Conservation (phyloP, 2,797 vertebrate genomes). For the Sebastes nivosus region DNA sequence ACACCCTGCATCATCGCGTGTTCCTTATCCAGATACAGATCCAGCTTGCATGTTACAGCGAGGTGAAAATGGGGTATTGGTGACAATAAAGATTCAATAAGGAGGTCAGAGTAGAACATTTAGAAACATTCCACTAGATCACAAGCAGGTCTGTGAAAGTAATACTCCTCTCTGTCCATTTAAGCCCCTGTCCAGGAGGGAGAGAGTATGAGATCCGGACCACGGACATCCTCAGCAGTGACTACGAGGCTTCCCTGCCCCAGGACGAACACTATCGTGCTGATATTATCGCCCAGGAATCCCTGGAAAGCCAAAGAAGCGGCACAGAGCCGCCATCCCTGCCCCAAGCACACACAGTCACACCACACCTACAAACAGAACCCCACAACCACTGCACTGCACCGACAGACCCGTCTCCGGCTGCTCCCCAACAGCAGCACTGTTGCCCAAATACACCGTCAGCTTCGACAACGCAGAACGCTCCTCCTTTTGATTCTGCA, state of each 20-base stretch:
- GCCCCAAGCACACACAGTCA: constrained; percentile 13
- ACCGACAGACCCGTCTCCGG: constrained; percentile 10
- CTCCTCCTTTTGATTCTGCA: constrained; percentile 24
- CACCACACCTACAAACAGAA: constrained; percentile 23
- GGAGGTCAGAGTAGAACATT: background rate
- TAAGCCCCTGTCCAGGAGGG: constrained; percentile 70
- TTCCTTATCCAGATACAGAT: background rate
- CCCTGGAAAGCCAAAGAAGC: constrained; percentile 35
- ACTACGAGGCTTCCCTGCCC: constrained; percentile 52
- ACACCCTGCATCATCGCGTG: background rate
- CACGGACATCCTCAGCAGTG: constrained; percentile 75
- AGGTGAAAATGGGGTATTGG: background rate
- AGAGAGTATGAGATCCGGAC: constrained; percentile 75
- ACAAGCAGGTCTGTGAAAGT: background rate
- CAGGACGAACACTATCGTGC: constrained; percentile 42
- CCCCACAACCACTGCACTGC: constrained; percentile 35
- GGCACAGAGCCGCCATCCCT: constrained; percentile 19
- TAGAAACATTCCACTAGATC: background rate
- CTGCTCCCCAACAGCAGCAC: constrained; percentile 37
- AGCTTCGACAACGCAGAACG: background rate
- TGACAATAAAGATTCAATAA: background rate
- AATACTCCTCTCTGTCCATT: constrained; percentile 28
- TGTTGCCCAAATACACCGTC: constrained; percentile 20
- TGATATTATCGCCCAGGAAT: constrained; percentile 3
- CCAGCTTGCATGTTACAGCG: background rate